Conservation (phyloP, 1,140 invertebrate genomes). For the Tribolium castaneum region DNA sequence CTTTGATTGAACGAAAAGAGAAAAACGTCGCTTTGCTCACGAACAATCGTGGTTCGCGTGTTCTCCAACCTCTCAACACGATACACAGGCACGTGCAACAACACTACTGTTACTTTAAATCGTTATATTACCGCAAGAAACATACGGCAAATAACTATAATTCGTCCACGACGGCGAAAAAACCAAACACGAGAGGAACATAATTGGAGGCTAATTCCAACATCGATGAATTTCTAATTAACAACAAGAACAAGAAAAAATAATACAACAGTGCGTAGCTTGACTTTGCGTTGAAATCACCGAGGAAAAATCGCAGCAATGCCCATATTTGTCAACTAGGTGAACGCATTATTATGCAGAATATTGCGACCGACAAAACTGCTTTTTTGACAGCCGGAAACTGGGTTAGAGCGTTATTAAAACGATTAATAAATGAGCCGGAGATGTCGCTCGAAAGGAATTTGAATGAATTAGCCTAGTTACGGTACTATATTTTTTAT, state of each 20-base stretch:
- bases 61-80: slow-evolving; percentile 38
- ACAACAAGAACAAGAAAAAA: not conserved
- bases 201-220: slow-evolving; percentile 17
- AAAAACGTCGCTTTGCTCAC: slow-evolving; percentile 38
- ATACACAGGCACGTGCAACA: slow-evolving; percentile 41
- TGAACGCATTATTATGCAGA: not conserved
- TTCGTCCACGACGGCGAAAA: not conserved
- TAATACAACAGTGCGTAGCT: too few relatives aligned
- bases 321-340: not conserved
- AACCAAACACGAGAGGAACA: not conserved
- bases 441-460: not conserved
- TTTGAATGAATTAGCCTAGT: not conserved
- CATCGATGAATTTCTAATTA: slow-evolving; percentile 1
- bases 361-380: not conserved
- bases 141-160: slow-evolving; percentile 35
- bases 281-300: too few relatives aligned
- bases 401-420: not conserved
- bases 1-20: slow-evolving; percentile 26
- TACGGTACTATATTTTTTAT: not conserved
- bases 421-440: not conserved
- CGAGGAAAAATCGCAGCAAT: not conserved
- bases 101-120: slow-evolving; percentile 38
- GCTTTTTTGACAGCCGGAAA: not conserved
- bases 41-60: slow-evolving; percentile 44
- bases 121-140: slow-evolving; percentile 35